Evolutionary conservation across 2,113 vertebrate species (phyloP).

Genomic region (Sturnus vulgaris): DNA sequence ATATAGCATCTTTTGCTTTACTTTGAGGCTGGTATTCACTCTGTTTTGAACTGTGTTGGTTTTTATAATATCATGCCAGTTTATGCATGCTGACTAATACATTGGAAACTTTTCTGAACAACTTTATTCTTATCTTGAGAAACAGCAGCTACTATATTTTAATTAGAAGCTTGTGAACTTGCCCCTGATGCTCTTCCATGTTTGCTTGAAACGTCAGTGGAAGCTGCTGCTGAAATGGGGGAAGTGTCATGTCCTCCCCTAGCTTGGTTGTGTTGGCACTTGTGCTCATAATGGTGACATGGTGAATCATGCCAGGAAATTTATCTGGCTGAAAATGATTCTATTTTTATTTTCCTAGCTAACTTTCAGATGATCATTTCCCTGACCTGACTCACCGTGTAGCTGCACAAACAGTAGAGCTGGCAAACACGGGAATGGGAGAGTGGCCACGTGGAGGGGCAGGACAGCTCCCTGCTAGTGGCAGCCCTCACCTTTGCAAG

Average conservation of each 20-base stretch:
- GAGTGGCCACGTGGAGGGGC: accelerated
- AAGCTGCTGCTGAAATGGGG: constrained; percentile 25
- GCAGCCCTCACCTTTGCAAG: not conserved
- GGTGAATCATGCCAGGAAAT: constrained; percentile 41
- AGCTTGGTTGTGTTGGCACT: not conserved
- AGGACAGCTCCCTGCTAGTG: not conserved
- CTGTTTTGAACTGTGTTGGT: not conserved
- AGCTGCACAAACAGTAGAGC: not conserved
- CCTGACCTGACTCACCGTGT: not conserved
- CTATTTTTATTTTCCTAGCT: constrained; percentile 32
- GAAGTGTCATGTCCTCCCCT: constrained; percentile 8
- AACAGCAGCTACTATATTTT: constrained; percentile 26
- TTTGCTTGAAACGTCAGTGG: constrained; percentile 18
- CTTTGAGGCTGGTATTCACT: not conserved
- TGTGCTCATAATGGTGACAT: not conserved
- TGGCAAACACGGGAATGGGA: accelerated
- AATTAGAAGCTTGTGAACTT: constrained; percentile 15
- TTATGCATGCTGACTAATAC: not conserved
- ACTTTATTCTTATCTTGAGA: constrained; percentile 31
- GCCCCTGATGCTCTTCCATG: not conserved
- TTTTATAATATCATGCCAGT: not conserved
- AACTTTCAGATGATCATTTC: constrained; percentile 31
- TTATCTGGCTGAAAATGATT: not conserved
- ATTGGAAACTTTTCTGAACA: not conserved
- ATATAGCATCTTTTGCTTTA: not conserved